Base-by-base conservation (phyloP, 2,888 invertebrate species). In the Clusia tigrina region DNA sequence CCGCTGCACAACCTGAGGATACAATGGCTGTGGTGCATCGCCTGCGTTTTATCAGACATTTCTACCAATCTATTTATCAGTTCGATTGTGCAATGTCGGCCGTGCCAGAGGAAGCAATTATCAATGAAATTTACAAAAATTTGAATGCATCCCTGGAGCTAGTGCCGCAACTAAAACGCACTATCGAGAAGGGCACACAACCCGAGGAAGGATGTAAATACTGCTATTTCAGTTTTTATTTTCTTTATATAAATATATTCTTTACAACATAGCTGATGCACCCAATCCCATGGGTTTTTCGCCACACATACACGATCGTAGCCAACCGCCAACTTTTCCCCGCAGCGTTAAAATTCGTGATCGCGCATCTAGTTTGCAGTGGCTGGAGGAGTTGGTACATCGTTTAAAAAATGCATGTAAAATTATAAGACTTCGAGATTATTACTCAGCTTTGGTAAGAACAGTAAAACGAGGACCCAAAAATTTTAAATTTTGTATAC, bases 281-380 rank as follows among this genome's bases (percentile, higher is more conserved):
- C 91, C 91, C 6, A 90, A 90, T 79, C 89, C 91, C n/a, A 90
- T 94, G 87, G 98, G 98, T 1, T 98, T 98, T 85, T 96, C 98
- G 78, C 96, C 97, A 2, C 90, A 96, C 83, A 92, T 97, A 52
- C 98, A 98, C 85, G 97, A 97, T 84, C 89, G 96, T 51, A 86
- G 97, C 56, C 86, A 98, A 60, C 98, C 98, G n/a, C 97, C 98
- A 0, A 97, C 98, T 18, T 99, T 98, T 86, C 98, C 98, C 0
- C 89, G 98, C 20, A 97, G 96, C 83, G 95, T 96, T 0, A 92
- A 94, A 84, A 95, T 98, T 76, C 93, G 93, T 72, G 90, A 91
- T 53, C 85, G 89, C 12, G 77, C 82, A 26, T 82, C 84, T 1
- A 86, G 91, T 69, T 84, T 86, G 57, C 94, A 94, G 78, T 94